These are phyloP conservation scores for Drosophila murphyi DNA, from an alignment of 1,140 invertebrate species.

Conservation along the genomic window DNA sequence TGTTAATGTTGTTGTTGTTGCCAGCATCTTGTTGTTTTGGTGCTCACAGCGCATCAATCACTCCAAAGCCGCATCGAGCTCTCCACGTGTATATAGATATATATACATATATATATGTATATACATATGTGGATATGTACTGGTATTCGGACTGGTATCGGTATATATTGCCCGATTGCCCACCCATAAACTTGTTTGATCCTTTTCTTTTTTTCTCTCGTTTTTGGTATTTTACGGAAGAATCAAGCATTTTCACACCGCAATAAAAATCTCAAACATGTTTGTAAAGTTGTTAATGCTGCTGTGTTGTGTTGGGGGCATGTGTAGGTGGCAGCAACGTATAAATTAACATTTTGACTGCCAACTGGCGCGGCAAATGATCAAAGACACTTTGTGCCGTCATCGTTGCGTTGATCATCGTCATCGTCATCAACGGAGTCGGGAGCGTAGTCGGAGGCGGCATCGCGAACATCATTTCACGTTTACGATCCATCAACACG, in stretches of 20 bases:
- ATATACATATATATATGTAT: background rate
- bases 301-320: slow-evolving; percentile 32
- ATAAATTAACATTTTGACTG: slow-evolving; percentile 84
- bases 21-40: slow-evolving; percentile 57
- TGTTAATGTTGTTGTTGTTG: slow-evolving; percentile 20
- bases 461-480: slow-evolving; percentile 76
- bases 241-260: slow-evolving; percentile 78
- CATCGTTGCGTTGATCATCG: slow-evolving; percentile 78
- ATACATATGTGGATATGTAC: slow-evolving; percentile 22
- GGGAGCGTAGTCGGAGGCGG: slow-evolving; percentile 24
- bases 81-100: too few species aligned
- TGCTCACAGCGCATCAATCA: slow-evolving; percentile 67
- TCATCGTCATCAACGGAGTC: slow-evolving; percentile 58
- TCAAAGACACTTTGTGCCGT: slow-evolving; percentile 79
- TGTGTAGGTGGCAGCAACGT: slow-evolving; percentile 63
- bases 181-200: slow-evolving; percentile 82
- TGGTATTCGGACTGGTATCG: slow-evolving; percentile 43
- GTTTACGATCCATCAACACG: slow-evolving; percentile 84
- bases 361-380: slow-evolving; percentile 82
- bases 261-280: slow-evolving; percentile 83
- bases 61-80: slow-evolving; percentile 39
- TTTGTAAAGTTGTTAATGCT: slow-evolving; percentile 80
- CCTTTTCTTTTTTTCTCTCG: slow-evolving; percentile 48
- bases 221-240: slow-evolving; percentile 64
- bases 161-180: slow-evolving; percentile 30